Evolutionary conservation across 2,888 invertebrate genomes (phyloP).

Genomic region (Eupithecia insigniata): DNA sequence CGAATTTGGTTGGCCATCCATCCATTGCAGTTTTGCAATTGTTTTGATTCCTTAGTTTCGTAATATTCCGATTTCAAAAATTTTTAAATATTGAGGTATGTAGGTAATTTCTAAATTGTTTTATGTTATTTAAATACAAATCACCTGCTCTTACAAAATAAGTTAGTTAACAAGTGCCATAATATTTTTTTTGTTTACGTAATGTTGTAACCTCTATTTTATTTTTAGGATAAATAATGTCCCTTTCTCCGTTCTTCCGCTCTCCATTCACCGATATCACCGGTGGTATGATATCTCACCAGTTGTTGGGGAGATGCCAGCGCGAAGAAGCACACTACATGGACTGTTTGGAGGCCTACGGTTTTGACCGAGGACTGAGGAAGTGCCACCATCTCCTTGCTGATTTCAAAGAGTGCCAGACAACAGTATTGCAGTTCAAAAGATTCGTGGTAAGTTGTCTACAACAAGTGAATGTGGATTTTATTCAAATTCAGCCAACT

Average conservation of each 20-base stretch:
- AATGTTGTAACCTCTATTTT: constrained; percentile 61
- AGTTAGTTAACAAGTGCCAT: not conserved
- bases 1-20: too few relatives aligned
- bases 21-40: too few relatives aligned
- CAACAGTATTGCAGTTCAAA: constrained; percentile 83
- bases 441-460: constrained; percentile 81
- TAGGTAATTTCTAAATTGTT: not conserved
- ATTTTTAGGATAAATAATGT: constrained; percentile 71
- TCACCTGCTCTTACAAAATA: not conserved
- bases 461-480: not conserved
- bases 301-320: constrained; percentile 86
- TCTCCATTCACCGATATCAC: constrained; percentile 89
- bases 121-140: not conserved
- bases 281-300: constrained; percentile 86
- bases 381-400: constrained; percentile 86
- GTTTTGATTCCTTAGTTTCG: not conserved
- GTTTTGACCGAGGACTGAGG: constrained; percentile 85
- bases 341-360: constrained; percentile 93
- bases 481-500: not conserved
- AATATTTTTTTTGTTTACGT: constrained; percentile 63
- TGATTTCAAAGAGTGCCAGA: constrained; percentile 89
- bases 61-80: not conserved
- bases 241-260: constrained; percentile 86
- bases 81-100: not conserved
- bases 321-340: constrained; percentile 88